Base-by-base conservation (phyloP, 2,888 invertebrate genomes). In the Dryobota labecula region DNA sequence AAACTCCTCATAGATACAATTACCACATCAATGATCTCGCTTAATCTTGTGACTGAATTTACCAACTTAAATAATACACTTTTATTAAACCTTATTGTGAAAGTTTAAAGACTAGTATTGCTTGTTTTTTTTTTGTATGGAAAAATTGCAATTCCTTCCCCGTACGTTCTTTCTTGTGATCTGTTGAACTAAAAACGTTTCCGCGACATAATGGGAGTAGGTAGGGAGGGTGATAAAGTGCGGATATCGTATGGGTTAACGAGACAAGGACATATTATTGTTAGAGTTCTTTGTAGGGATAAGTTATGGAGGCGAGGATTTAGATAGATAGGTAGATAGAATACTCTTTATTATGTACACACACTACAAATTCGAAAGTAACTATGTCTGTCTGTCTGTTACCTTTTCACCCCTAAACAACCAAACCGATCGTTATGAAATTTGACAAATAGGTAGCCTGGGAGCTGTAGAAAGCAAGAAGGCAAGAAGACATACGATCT, bases 141-240 rank as follows among this genome's bases (percentile, higher is more conserved):
- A 11, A 76, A 78, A 85, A 83, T 78, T 84, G 86, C 77, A 75
- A 83, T 84, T 85, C 82, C 80, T 81, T 78, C 74, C 75, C 73
- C 81, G 84, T 84, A 84, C 85, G 80, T 86, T 86, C 87, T 88
- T 88, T 89, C 84, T 87, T 87, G 89, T 88, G 87, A 88, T 87
- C 86, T 88, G 87, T 84, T 88, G 86, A 86, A 85, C 88, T 85
- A 86, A 87, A 88, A 89, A 85, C 83, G 84, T 82, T 89, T 88
- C 86, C 87, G 87, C 76, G 65, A 84, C 80, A 85, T 87, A 88
- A 88, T 87, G 75, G 83, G 80, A 80, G 76, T 78, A 80, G 77
- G 85, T 73, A 78, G 84, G 78, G 82, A 33, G 71, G 82, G 84
- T 84, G 79, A 84, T 80, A 86, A 82, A 85, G 80, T 78, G 77